Base-by-base conservation (phyloP, 2,888 invertebrate species). In the Epistrophella euchroma region DNA sequence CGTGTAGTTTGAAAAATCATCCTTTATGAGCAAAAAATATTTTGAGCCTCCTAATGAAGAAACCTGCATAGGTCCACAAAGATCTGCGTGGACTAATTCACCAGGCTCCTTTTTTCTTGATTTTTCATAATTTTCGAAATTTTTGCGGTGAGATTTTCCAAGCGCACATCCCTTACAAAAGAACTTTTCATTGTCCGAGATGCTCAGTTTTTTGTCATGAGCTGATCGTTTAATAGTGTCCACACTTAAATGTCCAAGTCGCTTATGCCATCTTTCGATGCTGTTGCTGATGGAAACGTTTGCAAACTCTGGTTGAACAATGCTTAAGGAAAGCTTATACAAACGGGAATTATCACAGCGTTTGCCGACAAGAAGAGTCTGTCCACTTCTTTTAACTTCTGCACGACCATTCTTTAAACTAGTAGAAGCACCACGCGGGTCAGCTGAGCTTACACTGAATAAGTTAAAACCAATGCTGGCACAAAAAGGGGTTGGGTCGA, bases 341-440 rank as follows among this genome's bases (percentile, higher is more conserved):
- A 56, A 17, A 2, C 19, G 56, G 2, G 56, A 19, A 58, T 28
- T 2, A 52, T 73, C 52, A 9, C 64, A 75, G 7, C 64, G 74
- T 22, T 66, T 13, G 28, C 64, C 43, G 43, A 64, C 43, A 7
- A 64, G 19, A 75, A 55, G 64, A 35, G 55, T 75, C 22, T 74
- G n/a, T 28, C 74, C 74, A 4, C 66, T 75, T 37, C 66, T 75
- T 56, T 56, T 19, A 55, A 66, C 25, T 17, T 66, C 64, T 15
- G 32, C 55, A 56, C 74, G 64, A 40, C 74, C 32, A 64, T 64
- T 74, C 25, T 55, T 32, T 13, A 64, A 74, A 45, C 64, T 66
- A 0, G 64, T 75, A 32, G 55, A 47, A 45, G 75, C 75, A 75
- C 75, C 75, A 45, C 56, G 55, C 28, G 22, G 45, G 22, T 66